Conservation (phyloP, 2,888 invertebrate species). For the Escarpia spicata region DNA sequence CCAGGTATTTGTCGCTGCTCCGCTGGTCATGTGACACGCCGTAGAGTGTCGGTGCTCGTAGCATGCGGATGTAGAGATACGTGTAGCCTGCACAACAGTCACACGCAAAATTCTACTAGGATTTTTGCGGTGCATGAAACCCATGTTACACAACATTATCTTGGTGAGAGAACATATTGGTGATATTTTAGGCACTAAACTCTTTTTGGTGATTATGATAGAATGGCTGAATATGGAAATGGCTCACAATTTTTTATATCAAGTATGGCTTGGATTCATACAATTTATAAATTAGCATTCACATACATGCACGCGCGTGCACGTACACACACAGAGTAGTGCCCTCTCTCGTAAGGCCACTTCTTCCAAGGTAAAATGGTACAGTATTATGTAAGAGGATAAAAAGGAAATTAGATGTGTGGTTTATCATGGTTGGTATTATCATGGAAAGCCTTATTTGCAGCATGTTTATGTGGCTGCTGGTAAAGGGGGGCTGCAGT, state of each 20-base stretch:
- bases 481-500: too few species aligned
- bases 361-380: too few species aligned
- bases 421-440: too few species aligned
- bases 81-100: constrained; percentile 77
- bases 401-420: too few species aligned
- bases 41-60: constrained; percentile 88
- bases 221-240: background rate
- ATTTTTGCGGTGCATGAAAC: background rate
- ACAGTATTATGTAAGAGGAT: too few species aligned
- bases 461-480: too few species aligned
- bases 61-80: constrained; percentile 95
- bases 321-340: too few species aligned
- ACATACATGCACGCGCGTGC: too few species aligned
- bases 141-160: background rate
- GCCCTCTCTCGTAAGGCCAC: too few species aligned
- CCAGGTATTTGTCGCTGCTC: constrained; percentile 85
- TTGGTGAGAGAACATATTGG: background rate
- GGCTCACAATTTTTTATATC: background rate
- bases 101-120: background rate
- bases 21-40: constrained; percentile 76
- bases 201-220: background rate
- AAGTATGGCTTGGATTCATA: background rate
- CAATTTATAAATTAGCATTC: background rate
- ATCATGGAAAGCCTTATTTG: too few species aligned
- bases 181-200: background rate